Percentiles rank a stretch among this genome's conserved stretches.
Conservation (phyloP, 2,113 vertebrate genomes). For the Candoia aspera region DNA sequence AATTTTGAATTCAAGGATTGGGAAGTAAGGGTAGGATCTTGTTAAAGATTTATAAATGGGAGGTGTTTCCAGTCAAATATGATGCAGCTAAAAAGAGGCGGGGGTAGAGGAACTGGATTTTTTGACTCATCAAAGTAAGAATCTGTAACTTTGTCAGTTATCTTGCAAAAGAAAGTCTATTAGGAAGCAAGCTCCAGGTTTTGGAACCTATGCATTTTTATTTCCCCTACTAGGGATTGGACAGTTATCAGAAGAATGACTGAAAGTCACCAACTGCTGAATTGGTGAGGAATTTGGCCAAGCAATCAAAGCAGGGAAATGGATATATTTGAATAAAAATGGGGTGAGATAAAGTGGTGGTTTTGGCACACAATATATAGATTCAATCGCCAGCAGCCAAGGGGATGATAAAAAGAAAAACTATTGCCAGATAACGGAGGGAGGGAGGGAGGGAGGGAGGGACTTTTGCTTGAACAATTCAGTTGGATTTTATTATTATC, state of each 20-base stretch:
- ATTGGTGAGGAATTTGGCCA: conserved; percentile 37
- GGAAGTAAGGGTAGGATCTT: conserved; percentile 51
- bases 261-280: conserved; percentile 63
- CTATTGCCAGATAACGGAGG: conserved; percentile 1
- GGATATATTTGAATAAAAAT: conserved; percentile 46
- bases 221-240: conserved; percentile 11
- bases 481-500: conserved; percentile 31
- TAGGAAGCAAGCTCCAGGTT: background rate
- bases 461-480: background rate
- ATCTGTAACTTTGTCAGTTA: conserved; percentile 30
- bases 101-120: conserved; percentile 24
- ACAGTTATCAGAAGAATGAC: conserved; percentile 58
- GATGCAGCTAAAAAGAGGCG: conserved; percentile 45
- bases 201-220: background rate
- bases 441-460: background rate
- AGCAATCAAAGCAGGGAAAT: conserved; percentile 44
- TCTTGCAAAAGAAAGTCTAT: conserved; percentile 33
- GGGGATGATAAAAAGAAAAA: conserved; percentile 38
- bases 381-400: conserved; percentile 62
- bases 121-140: conserved; percentile 58
- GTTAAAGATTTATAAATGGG: conserved; percentile 63
- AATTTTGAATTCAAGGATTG: conserved; percentile 50
- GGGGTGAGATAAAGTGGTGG: background rate
- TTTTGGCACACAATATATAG: conserved; percentile 44
- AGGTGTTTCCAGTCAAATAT: conserved; percentile 52